Evolutionary conservation across 2,113 vertebrate species (phyloP).

Genomic region (Pelecanus crispus): DNA sequence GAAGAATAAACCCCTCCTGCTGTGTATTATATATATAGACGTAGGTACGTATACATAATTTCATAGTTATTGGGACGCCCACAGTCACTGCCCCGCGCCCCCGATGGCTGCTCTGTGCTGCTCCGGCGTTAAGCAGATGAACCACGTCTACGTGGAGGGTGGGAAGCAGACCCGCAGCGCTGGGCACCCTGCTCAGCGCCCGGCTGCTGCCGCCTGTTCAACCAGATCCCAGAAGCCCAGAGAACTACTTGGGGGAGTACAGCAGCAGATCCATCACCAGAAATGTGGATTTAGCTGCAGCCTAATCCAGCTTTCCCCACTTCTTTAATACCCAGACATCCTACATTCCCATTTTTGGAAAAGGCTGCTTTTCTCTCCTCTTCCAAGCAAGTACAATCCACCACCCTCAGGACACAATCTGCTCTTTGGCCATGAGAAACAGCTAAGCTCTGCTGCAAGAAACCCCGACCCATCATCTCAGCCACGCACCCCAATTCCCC

Average conservation of each 20-base stretch:
- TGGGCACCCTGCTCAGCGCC: background rate
- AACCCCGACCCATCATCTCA: background rate
- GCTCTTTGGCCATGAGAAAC: background rate
- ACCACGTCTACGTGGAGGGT: rapidly evolving
- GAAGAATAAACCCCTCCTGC: background rate
- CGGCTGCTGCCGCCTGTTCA: rapidly evolving
- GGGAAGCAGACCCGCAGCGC: background rate
- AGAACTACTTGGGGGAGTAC: rapidly evolving
- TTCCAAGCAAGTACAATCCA: background rate
- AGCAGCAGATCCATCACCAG: background rate
- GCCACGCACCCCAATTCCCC: background rate
- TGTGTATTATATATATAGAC: rapidly evolving
- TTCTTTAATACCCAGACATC: background rate
- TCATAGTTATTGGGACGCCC: rapidly evolving
- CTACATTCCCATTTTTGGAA: background rate
- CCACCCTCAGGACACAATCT: background rate
- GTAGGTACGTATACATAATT: rapidly evolving
- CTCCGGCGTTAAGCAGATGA: background rate
- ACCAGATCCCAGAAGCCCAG: rapidly evolving
- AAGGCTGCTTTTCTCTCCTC: background rate
- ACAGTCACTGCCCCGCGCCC: background rate
- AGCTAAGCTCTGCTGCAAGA: background rate
- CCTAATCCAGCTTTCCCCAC: background rate
- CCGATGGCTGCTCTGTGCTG: background rate
- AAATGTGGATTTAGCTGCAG: background rate